These are phyloP conservation scores for Pterocles orientalis DNA, from an alignment of 2,113 vertebrate genomes.

Conservation along the genomic window DNA sequence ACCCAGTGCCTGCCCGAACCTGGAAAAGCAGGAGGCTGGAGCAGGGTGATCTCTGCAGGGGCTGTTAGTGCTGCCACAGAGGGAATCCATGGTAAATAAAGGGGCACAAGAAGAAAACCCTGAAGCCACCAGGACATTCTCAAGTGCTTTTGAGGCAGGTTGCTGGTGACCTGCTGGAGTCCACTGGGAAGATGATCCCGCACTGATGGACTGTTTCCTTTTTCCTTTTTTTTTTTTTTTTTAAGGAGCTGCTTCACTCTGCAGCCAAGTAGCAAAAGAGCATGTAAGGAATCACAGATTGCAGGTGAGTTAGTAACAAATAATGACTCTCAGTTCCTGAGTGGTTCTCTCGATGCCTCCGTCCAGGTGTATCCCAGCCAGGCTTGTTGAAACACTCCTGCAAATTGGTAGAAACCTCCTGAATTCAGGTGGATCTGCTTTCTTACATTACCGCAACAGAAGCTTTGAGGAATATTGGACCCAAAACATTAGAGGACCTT, in stretches of 20 bases:
- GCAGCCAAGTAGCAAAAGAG: not conserved
- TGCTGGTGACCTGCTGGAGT: not conserved
- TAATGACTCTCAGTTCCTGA: slow-evolving; percentile 3
- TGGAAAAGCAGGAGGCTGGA: slow-evolving; percentile 14
- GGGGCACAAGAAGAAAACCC: not conserved
- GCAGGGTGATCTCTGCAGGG: not conserved
- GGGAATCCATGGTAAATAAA: not conserved
- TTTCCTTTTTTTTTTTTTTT: not conserved
- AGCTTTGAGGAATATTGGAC: slow-evolving; percentile 13
- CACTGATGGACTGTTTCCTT: not conserved
- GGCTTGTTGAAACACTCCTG: not conserved
- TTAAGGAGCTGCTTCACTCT: not conserved
- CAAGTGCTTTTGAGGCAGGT: not conserved
- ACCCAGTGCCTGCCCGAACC: not conserved
- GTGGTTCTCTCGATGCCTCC: not conserved
- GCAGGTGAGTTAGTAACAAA: slow-evolving; percentile 39
- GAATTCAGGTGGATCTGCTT: not conserved
- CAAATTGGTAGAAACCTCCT: not conserved
- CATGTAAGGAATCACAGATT: slow-evolving; percentile 3
- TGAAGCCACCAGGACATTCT: not conserved
- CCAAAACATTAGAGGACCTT: not conserved
- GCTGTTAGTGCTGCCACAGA: not conserved
- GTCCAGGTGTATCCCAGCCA: not conserved
- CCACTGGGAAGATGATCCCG: not conserved
- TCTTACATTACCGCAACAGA: not conserved